Evolutionary conservation across 2,113 vertebrate species (phyloP).

Genomic region (Eurypyga helias): DNA sequence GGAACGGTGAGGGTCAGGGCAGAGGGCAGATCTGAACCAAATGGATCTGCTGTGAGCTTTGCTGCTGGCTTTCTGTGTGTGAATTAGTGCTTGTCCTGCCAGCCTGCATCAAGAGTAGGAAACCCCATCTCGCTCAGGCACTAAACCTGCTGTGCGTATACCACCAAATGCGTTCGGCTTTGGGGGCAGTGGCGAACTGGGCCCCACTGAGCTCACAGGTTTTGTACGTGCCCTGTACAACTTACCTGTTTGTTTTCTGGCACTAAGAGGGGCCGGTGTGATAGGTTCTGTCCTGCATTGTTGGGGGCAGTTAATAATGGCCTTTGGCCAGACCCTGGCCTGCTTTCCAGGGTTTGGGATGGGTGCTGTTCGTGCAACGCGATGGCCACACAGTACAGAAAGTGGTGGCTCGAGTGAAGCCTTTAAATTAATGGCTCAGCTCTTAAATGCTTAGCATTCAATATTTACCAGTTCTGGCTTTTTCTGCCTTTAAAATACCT

Average conservation of each 20-base stretch:
- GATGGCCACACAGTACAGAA: fast-evolving
- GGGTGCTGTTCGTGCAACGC: background rate
- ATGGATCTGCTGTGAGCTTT: background rate
- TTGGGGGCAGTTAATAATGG: background rate
- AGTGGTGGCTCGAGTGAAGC: background rate
- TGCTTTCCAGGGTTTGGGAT: background rate
- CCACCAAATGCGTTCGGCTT: background rate
- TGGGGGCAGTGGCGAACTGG: background rate
- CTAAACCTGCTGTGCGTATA: background rate
- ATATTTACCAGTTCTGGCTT: background rate
- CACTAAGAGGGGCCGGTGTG: background rate
- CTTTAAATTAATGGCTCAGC: background rate
- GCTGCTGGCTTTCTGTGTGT: fast-evolving
- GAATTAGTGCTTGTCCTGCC: background rate
- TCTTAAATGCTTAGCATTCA: background rate
- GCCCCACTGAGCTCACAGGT: fast-evolving
- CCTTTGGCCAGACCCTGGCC: background rate
- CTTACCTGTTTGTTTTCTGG: background rate
- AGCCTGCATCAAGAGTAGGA: background rate
- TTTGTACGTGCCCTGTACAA: background rate
- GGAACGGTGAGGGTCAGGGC: background rate
- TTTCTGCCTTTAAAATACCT: background rate
- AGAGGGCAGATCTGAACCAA: background rate
- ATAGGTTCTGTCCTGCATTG: background rate
- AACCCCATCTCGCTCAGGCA: background rate